These are phyloP conservation scores for Drosophila rufa DNA, from an alignment of 1,140 invertebrate species.

Conservation along the genomic window DNA sequence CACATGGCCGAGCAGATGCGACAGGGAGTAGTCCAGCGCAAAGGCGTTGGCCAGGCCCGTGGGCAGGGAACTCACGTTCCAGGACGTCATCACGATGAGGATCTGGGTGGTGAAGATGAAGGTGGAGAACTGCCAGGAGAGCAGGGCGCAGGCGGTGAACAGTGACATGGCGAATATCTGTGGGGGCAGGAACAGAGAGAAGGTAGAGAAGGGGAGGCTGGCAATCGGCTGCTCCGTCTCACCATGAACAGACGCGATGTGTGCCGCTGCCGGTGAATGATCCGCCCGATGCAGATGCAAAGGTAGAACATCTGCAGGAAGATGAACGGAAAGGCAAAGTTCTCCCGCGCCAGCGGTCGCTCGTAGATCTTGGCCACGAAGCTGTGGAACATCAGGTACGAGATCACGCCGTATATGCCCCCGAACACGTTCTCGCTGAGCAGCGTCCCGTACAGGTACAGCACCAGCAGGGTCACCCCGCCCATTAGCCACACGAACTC, in stretches of 20 bases:
- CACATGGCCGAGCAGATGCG: constrained; percentile 69
- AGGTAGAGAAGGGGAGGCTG: too few relatives aligned
- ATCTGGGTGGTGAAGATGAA: constrained; percentile 80
- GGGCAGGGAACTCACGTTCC: constrained; percentile 54
- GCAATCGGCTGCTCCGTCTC: background rate
- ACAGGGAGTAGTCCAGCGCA: constrained; percentile 71
- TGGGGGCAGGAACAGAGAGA: background rate
- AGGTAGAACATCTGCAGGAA: constrained; percentile 82
- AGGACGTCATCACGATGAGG: constrained; percentile 70
- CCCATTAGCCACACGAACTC: constrained; percentile 83
- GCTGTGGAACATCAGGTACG: constrained; percentile 84
- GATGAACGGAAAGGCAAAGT: constrained; percentile 84
- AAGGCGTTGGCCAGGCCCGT: constrained; percentile 59
- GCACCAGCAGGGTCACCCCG: constrained; percentile 76
- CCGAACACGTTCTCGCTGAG: constrained; percentile 80
- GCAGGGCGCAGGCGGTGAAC: constrained; percentile 69
- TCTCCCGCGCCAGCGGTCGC: constrained; percentile 75
- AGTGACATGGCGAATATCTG: constrained; percentile 74
- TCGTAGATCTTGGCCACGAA: constrained; percentile 82
- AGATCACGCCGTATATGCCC: constrained; percentile 80
- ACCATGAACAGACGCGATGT: constrained; percentile 71
- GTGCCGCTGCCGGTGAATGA: constrained; percentile 58
- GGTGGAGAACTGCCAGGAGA: constrained; percentile 83
- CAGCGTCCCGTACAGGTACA: constrained; percentile 80
- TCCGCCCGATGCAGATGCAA: constrained; percentile 71